phyloP scores from a whole-genome alignment of 2,113 vertebrate genomes.

The Pteruthius melanotis region DNA sequence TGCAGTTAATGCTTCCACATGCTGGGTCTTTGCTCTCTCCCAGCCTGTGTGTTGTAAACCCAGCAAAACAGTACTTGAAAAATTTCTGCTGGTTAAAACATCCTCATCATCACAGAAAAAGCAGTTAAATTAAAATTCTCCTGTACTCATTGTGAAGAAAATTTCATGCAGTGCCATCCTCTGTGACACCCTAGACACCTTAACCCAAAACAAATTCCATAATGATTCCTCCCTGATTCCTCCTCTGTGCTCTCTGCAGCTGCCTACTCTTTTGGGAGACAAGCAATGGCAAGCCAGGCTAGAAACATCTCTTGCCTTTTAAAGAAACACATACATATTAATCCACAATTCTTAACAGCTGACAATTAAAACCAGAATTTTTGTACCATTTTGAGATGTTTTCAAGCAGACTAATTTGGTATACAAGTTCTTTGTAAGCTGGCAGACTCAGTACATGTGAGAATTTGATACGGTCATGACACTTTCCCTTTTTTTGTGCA shows the following conservation, averaged over 20 bases:
- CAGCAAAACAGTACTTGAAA: background rate
- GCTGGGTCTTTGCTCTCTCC: background rate
- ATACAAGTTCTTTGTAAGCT: background rate
- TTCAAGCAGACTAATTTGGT: background rate
- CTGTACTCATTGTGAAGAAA: background rate
- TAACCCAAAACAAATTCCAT: background rate
- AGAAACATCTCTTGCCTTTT: background rate
- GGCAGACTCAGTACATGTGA: background rate
- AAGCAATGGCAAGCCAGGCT: background rate
- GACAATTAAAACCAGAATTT: background rate
- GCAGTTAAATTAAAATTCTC: background rate
- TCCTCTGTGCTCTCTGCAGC: background rate
- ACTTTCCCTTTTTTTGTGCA: background rate
- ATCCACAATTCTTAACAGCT: background rate
- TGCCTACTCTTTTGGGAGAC: background rate
- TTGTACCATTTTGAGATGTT: background rate
- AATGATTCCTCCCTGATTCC: background rate
- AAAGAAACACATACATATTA: background rate
- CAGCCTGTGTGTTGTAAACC: background rate
- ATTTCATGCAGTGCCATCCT: background rate
- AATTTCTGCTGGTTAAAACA: background rate
- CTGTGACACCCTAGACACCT: background rate
- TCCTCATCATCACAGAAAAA: background rate
- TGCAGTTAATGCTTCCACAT: accelerated
- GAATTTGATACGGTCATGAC: background rate